A percentile compares a stretch with the other conserved stretches of the same genome.
phyloP scores from a whole-genome alignment of 2,888 invertebrate genomes.

The Gibbula magus region DNA sequence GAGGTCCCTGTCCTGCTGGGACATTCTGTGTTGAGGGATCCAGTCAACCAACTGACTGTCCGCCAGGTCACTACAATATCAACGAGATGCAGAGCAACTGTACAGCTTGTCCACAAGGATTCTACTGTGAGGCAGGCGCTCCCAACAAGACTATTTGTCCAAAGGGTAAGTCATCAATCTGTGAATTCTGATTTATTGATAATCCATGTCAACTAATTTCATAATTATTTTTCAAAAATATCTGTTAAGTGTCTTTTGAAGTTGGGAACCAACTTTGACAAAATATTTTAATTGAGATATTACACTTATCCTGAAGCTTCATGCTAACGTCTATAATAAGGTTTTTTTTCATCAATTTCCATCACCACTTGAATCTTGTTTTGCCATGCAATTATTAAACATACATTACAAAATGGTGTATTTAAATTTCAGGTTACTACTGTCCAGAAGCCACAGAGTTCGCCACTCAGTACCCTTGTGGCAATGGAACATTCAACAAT shows the following conservation, averaged over 20 bases:
- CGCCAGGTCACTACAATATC: conserved; percentile 66
- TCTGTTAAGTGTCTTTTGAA: too few relatives aligned
- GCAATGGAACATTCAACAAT: conserved; percentile 69
- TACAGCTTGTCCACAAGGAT: conserved; percentile 67
- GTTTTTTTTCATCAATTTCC: too few relatives aligned
- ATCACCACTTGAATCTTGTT: too few relatives aligned
- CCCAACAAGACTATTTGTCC: conserved; percentile 60
- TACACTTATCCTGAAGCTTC: too few relatives aligned
- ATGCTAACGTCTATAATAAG: too few relatives aligned
- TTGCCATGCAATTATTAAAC: too few relatives aligned
- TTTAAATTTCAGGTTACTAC: conserved; percentile 59
- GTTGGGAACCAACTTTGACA: too few relatives aligned
- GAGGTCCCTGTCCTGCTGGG: conserved; percentile 71
- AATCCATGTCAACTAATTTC: too few relatives aligned
- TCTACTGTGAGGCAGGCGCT: conserved; percentile 66
- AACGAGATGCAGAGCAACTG: conserved; percentile 61
- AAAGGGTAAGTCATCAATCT: conserved; percentile 51
- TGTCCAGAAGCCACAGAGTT: conserved; percentile 64
- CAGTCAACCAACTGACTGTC: conserved; percentile 58
- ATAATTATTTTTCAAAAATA: too few relatives aligned
- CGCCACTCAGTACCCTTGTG: conserved; percentile 66
- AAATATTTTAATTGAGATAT: too few relatives aligned
- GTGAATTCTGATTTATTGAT: too few relatives aligned
- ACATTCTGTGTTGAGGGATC: conserved; percentile 67
- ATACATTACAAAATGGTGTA: not conserved